Percentiles rank a stretch among this genome's conserved stretches.
These are phyloP conservation scores for Teleopsis dalmanni DNA, from an alignment of 1,140 invertebrate species.

Conservation along the genomic window DNA sequence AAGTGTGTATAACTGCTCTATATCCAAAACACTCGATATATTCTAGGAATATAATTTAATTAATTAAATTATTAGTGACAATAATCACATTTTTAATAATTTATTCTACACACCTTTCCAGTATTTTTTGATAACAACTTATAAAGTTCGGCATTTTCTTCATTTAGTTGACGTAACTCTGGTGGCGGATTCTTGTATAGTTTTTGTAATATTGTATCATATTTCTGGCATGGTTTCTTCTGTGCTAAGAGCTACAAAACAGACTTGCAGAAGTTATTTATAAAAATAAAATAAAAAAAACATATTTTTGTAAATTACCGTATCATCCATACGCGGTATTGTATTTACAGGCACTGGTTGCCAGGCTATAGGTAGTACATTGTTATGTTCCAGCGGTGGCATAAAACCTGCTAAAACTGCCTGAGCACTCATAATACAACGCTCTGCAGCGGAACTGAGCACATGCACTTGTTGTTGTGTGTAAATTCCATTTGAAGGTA, in stretches of 20 bases:
- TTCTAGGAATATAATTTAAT: too few species aligned
- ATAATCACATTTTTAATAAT: not conserved
- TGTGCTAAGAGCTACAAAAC: conserved; percentile 51
- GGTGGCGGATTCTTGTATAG: conserved; percentile 39
- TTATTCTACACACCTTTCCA: conserved; percentile 43
- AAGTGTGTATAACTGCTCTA: conserved; percentile 68
- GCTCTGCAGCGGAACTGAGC: conserved; percentile 69
- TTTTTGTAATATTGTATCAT: conserved; percentile 53
- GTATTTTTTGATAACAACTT: conserved; percentile 56
- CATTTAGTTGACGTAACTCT: conserved; percentile 49
- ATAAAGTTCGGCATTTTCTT: conserved; percentile 55
- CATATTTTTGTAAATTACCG: conserved; percentile 47
- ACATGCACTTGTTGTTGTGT: conserved; percentile 58
- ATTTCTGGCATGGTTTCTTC: conserved; percentile 56
- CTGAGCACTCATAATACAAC: conserved; percentile 81
- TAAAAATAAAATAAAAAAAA: conserved; percentile 4
- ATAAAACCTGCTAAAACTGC: conserved; percentile 75
- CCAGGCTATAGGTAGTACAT: conserved; percentile 72
- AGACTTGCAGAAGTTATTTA: not conserved
- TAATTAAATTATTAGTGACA: too few species aligned
- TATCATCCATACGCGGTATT: conserved; percentile 57
- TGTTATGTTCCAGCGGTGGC: conserved; percentile 60
- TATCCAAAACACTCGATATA: conserved; percentile 55
- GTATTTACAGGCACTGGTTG: conserved; percentile 82
- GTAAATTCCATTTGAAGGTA: conserved; percentile 55